These are phyloP conservation scores for Aphelocoma coerulescens DNA, from an alignment of 2,113 vertebrate genomes.

Conservation along the genomic window DNA sequence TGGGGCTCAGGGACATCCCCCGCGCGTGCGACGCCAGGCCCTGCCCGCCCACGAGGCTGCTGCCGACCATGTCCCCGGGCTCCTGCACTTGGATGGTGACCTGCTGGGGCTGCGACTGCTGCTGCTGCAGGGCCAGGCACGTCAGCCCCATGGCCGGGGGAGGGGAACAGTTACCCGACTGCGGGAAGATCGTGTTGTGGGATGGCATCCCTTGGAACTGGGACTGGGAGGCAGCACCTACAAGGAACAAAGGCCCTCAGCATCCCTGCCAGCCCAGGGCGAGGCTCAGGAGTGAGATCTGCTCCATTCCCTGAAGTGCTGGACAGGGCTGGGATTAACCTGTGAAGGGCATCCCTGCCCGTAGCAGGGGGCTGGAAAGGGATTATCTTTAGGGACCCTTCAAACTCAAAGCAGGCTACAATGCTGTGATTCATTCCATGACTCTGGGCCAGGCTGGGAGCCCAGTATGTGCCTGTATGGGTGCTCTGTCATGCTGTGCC, in stretches of 20 bases:
- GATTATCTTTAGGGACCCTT: background rate
- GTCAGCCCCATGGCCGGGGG: constrained; percentile 80
- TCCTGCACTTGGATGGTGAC: constrained; percentile 97
- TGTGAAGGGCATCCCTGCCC: background rate
- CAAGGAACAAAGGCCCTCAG: background rate
- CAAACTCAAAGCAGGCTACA: background rate
- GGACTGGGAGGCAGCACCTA: constrained; percentile 81
- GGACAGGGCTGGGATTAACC: background rate
- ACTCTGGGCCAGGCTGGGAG: background rate
- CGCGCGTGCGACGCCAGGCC: constrained; percentile 22
- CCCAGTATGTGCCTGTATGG: rapidly evolving
- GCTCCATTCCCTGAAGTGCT: rapidly evolving
- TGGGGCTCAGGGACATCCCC: constrained; percentile 67
- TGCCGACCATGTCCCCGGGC: constrained; percentile 79
- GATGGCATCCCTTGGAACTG: constrained; percentile 84
- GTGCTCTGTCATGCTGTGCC: background rate
- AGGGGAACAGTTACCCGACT: constrained; percentile 86
- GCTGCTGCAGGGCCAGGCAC: constrained; percentile 81
- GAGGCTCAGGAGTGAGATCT: rapidly evolving
- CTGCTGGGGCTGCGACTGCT: constrained; percentile 83
- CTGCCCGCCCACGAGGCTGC: constrained; percentile 28
- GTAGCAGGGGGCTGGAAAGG: background rate
- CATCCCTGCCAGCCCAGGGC: background rate
- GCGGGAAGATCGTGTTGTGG: constrained; percentile 82
- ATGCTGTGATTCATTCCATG: background rate